phyloP scores from a whole-genome alignment of 1,140 invertebrate species.

The Prorops nasuta region DNA sequence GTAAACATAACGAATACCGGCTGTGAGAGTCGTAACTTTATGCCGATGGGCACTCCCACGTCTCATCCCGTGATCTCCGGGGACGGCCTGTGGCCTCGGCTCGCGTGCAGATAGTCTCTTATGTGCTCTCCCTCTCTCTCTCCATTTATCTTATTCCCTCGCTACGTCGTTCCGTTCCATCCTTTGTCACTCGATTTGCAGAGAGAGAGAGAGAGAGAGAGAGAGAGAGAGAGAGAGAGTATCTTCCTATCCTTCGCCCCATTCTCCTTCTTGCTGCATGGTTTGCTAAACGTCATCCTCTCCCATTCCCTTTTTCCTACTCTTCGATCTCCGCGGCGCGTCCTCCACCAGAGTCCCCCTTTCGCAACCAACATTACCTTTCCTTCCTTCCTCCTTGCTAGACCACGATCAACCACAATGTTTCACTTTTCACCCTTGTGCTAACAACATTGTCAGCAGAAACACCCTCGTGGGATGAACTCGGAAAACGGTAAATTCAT shows the following conservation, averaged over 20 bases:
- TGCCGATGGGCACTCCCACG: conserved; percentile 34
- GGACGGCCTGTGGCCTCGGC: conserved; percentile 1
- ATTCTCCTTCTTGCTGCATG: not conserved
- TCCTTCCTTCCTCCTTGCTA: not conserved
- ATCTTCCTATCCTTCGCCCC: not conserved
- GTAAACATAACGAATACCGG: conserved; percentile 35
- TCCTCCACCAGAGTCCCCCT: not conserved
- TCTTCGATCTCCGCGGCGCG: not conserved
- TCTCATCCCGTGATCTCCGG: conserved; percentile 19
- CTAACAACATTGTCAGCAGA: no score
- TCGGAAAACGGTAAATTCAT: no score
- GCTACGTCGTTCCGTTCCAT: no score
- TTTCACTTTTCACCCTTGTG: no score
- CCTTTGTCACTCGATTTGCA: no score
- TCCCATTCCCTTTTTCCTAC: not conserved
- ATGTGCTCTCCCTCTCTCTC: not conserved
- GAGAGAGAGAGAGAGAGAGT: no score
- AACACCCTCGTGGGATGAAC: no score
- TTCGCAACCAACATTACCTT: not conserved
- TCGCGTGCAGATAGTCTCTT: no score
- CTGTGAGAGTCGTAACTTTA: conserved; percentile 33
- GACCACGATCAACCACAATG: not conserved
- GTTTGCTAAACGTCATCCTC: no score
- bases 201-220: no score
- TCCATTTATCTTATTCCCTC: not conserved